phyloP scores from a whole-genome alignment of 2,113 vertebrate genomes.

The Neopipo cinnamomea region DNA sequence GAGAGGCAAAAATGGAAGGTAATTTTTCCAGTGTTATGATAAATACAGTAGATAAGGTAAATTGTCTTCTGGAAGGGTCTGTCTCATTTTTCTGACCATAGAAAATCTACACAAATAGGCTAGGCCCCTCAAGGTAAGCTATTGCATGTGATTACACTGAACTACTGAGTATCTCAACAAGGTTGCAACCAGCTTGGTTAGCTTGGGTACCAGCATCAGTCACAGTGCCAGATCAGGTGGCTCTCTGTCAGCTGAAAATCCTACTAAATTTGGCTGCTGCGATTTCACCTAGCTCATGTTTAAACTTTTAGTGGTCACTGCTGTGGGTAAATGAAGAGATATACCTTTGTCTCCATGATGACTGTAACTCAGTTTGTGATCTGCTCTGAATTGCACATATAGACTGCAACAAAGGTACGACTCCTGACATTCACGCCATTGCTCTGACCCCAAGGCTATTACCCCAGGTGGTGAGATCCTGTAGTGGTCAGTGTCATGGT shows the following conservation, averaged over 20 bases:
- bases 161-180: neutral
- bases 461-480: neutral
- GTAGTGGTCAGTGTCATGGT: too few species aligned
- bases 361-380: neutral
- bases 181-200: neutral
- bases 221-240: neutral
- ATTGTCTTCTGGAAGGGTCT: neutral
- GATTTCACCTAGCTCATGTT: neutral
- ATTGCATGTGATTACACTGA: neutral
- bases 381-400: neutral
- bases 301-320: neutral
- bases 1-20: neutral
- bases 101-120: neutral
- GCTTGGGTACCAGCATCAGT: neutral
- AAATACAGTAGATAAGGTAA: neutral
- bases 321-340: neutral
- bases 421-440: neutral
- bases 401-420: neutral
- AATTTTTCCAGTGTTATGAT: neutral
- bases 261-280: neutral
- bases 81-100: neutral
- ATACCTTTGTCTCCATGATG: fast-evolving
- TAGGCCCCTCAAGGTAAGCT: neutral
- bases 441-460: neutral
- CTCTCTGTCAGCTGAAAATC: neutral